A percentile compares a stretch with the other conserved stretches of the same genome.
Conservation (phyloP, 1,140 invertebrate genomes). For the Aplysia californica region DNA sequence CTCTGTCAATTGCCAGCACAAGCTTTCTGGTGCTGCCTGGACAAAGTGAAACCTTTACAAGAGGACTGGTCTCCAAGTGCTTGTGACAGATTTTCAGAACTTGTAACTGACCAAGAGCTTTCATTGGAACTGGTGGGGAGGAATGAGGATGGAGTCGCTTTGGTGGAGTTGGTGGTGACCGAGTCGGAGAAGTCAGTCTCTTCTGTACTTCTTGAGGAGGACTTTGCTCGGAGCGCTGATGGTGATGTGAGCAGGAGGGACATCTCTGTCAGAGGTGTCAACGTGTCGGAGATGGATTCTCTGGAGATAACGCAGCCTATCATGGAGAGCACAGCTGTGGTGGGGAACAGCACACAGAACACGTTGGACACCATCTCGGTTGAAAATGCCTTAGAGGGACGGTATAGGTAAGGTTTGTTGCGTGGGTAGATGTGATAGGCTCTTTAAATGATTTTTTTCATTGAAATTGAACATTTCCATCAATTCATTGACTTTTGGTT, state of each 20-base stretch:
- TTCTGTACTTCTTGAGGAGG: neutral
- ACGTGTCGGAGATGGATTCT: neutral
- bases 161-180: neutral
- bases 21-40: constrained; percentile 11
- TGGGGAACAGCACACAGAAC: neutral
- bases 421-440: too few species aligned
- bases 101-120: constrained; percentile 1
- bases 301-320: constrained; percentile 19
- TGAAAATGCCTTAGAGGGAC: neutral
- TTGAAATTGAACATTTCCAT: too few species aligned
- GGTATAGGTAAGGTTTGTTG: neutral
- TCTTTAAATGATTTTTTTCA: too few species aligned
- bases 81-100: constrained; percentile 1
- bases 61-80: constrained; percentile 3
- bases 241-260: neutral
- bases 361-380: neutral
- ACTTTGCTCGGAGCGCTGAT: neutral
- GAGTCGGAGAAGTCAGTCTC: constrained; percentile 2
- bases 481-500: too few species aligned
- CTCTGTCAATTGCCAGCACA: constrained; percentile 3
- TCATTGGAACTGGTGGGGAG: constrained; percentile 10
- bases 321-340: constrained; percentile 21
- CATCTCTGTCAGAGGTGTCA: neutral
- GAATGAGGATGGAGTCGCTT: neutral
- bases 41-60: neutral